These are phyloP conservation scores for Athene cunicularia DNA, from an alignment of 2,113 vertebrate genomes.

Conservation along the genomic window DNA sequence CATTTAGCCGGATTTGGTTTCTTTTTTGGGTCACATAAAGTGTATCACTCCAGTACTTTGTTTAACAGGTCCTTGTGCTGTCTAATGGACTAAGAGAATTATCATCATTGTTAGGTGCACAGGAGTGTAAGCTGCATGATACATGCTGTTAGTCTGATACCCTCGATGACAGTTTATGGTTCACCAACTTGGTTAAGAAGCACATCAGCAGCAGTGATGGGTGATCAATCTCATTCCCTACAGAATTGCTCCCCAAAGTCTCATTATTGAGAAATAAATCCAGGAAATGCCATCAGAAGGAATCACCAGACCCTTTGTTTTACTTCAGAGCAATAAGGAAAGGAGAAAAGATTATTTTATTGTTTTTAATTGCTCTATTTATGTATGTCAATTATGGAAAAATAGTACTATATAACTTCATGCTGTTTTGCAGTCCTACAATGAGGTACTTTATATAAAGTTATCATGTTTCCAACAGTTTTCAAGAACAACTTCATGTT, in stretches of 20 bases:
- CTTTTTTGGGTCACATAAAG: not conserved
- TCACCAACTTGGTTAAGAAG: conserved; percentile 78
- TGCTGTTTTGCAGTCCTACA: not conserved
- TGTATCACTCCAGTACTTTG: conserved; percentile 4
- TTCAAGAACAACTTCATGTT: not conserved
- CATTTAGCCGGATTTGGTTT: not conserved
- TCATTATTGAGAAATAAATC: conserved; percentile 73
- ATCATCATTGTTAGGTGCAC: conserved; percentile 58
- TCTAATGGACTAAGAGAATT: conserved; percentile 69
- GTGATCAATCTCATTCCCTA: conserved; percentile 79
- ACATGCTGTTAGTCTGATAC: conserved; percentile 75
- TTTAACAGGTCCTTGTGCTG: conserved; percentile 49
- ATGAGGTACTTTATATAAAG: not conserved
- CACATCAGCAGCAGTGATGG: conserved; percentile 76
- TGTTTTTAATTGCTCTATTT: not conserved
- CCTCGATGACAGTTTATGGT: conserved; percentile 76
- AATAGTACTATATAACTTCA: not conserved
- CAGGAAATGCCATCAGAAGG: conserved; percentile 59
- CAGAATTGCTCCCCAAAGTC: conserved; percentile 74
- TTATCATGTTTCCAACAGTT: not conserved
- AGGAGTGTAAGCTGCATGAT: conserved; percentile 50
- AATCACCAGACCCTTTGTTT: conserved; percentile 42
- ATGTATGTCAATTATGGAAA: not conserved
- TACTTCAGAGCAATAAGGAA: not conserved
- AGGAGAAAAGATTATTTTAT: not conserved